Conservation (phyloP, 2,113 vertebrate genomes). For the Ailuropoda melanoleuca region DNA sequence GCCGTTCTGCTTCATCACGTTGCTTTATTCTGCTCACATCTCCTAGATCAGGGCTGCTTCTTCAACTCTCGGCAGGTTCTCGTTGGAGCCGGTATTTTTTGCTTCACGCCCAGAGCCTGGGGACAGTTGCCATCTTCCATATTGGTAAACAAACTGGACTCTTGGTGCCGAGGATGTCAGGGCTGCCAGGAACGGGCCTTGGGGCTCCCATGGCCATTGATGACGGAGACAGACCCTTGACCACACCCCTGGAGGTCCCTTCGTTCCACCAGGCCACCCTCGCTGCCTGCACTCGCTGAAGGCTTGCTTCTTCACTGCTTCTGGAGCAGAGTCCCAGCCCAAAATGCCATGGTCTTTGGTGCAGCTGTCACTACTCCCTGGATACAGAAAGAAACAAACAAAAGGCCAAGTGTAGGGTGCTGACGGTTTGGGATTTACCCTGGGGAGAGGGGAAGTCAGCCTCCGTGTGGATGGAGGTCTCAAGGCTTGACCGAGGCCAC, state of each 20-base stretch:
- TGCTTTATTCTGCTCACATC: neutral
- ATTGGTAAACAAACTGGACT: neutral
- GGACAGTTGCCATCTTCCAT: neutral
- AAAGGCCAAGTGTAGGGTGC: constrained; percentile 35
- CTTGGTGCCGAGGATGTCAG: neutral
- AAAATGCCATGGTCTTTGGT: neutral
- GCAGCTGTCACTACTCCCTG: constrained; percentile 73
- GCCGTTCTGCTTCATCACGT: neutral
- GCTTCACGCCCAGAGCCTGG: neutral
- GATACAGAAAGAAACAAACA: constrained; percentile 75
- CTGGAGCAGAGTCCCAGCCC: constrained; percentile 14
- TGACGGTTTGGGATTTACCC: constrained; percentile 20
- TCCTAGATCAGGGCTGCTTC: neutral
- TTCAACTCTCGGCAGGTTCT: neutral
- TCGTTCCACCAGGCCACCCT: neutral
- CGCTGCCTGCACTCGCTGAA: neutral
- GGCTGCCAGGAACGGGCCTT: neutral
- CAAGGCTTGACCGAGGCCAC: neutral
- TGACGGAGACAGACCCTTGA: neutral
- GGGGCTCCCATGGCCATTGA: fast-evolving
- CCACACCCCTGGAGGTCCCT: neutral
- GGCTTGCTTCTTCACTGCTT: neutral
- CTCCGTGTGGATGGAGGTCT: neutral
- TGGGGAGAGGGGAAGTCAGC: neutral
- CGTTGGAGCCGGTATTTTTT: neutral